These are phyloP conservation scores for Diadophis punctatus DNA, from an alignment of 2,113 vertebrate genomes.

Conservation along the genomic window DNA sequence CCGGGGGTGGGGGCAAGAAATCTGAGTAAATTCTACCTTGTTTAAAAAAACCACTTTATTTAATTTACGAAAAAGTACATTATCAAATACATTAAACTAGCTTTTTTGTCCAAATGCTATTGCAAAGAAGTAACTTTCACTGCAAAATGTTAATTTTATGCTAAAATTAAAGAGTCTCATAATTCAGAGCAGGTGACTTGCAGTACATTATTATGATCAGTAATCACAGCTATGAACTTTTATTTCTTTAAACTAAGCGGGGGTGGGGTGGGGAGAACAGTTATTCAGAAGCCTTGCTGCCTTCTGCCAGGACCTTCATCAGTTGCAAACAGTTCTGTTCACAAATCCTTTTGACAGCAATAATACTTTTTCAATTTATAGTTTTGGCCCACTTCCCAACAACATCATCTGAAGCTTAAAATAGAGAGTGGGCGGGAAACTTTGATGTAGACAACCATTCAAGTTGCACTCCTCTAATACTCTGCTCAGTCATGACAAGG, in stretches of 20 bases:
- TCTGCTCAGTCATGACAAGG: neutral
- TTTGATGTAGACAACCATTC: neutral
- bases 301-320: constrained; percentile 22
- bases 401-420: neutral
- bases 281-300: neutral
- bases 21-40: neutral
- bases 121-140: neutral
- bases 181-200: neutral
- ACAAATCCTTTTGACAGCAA: constrained; percentile 35
- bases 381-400: neutral
- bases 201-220: neutral
- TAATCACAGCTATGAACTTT: neutral
- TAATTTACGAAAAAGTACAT: neutral
- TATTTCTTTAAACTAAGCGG: neutral
- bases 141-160: neutral
- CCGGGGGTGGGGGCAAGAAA: neutral
- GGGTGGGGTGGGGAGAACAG: no score
- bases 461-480: neutral
- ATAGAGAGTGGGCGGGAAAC: constrained; percentile 33
- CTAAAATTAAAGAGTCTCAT: neutral
- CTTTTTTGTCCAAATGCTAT: neutral
- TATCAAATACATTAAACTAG: neutral
- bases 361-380: neutral
- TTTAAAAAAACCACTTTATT: neutral
- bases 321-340: constrained; percentile 34